Evolutionary conservation across 2,113 vertebrate genomes (phyloP).

Genomic region (Gymnorhina tibicen): DNA sequence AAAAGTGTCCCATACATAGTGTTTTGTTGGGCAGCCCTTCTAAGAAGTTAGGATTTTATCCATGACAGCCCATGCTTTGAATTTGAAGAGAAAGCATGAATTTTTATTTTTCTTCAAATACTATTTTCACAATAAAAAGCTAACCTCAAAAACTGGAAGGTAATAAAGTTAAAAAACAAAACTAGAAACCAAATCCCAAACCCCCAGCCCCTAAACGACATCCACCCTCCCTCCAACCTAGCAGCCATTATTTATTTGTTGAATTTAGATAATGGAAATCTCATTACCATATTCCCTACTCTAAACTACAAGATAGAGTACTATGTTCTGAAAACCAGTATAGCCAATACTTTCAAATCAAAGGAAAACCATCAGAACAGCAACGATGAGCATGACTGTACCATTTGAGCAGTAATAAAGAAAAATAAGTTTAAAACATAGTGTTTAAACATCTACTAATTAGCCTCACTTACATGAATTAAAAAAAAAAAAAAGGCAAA

Average conservation of each 20-base stretch:
- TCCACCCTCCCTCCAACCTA: neutral
- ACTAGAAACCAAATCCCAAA: neutral
- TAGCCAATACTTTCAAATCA: neutral
- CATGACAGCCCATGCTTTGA: neutral
- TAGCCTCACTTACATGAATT: neutral
- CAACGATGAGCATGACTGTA: neutral
- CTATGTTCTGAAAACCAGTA: conserved; percentile 1
- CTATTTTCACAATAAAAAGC: neutral
- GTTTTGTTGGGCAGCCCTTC: conserved; percentile 48
- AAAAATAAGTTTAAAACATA: conserved; percentile 2
- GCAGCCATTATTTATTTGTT: conserved; percentile 2
- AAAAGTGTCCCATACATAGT: neutral
- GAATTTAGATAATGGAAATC: neutral
- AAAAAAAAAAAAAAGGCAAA: neutral
- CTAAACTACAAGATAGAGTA: neutral
- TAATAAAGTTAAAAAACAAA: neutral
- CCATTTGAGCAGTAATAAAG: neutral
- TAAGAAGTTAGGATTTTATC: conserved; percentile 59
- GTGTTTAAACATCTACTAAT: conserved; percentile 9
- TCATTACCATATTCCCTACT: neutral
- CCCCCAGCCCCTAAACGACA: neutral
- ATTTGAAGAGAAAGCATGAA: neutral
- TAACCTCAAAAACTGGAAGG: neutral
- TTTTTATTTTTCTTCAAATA: neutral
- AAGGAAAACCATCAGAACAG: conserved; percentile 12